A percentile compares a stretch with the other conserved stretches of the same genome.
phyloP scores from a whole-genome alignment of 2,888 invertebrate species.

The Nebria salina region DNA sequence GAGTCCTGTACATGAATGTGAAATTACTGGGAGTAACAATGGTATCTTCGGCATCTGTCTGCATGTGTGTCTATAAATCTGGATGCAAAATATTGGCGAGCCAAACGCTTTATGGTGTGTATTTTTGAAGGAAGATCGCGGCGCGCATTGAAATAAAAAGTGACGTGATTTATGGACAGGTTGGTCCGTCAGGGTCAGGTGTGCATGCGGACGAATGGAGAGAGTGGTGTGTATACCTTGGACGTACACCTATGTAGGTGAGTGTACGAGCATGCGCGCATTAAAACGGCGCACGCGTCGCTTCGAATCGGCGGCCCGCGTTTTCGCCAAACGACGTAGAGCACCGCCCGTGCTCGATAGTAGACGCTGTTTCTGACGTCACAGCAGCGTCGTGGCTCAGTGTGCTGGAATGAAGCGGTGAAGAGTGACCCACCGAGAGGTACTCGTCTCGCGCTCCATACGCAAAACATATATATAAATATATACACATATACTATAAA shows the following conservation, averaged over 20 bases:
- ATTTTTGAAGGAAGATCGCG: constrained; percentile 41
- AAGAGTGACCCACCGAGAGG: constrained; percentile 57
- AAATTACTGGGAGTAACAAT: constrained; percentile 37
- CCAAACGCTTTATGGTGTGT: constrained; percentile 34
- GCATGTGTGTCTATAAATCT: constrained; percentile 25
- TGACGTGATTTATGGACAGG: constrained; percentile 53
- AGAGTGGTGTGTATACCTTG: constrained; percentile 40
- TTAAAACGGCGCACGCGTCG: constrained; percentile 58
- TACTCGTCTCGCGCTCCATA: constrained; percentile 43
- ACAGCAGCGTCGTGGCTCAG: constrained; percentile 56
- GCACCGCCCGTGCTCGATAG: constrained; percentile 61
- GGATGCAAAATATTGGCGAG: constrained; percentile 26
- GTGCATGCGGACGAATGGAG: constrained; percentile 44
- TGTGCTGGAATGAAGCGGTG: constrained; percentile 61
- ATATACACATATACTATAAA: neutral
- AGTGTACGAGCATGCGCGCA: constrained; percentile 46
- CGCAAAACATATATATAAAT: constrained; percentile 49
- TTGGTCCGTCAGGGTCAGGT: constrained; percentile 52
- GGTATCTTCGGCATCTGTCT: constrained; percentile 2
- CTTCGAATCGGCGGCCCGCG: constrained; percentile 57
- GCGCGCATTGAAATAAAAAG: constrained; percentile 46
- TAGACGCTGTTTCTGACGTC: constrained; percentile 61
- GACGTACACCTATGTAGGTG: constrained; percentile 44
- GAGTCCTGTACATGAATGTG: neutral
- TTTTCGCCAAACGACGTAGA: constrained; percentile 54